Conservation (phyloP, 64 coral and sea anemone species). For the Acropora yongei region DNA sequence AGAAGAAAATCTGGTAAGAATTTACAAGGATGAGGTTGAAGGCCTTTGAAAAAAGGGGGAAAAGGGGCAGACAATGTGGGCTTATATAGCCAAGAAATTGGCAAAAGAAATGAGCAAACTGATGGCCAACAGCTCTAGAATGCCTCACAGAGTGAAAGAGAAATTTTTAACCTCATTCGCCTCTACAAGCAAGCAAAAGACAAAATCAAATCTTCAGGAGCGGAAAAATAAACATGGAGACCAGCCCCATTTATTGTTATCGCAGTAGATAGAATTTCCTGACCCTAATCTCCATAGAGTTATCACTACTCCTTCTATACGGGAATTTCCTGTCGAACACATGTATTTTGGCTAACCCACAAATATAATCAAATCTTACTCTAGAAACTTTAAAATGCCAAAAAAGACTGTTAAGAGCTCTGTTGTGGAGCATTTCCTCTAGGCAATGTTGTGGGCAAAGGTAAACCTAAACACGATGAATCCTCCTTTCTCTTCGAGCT, state of each 20-base stretch:
- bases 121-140: not conserved
- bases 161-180: not conserved
- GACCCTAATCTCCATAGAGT: constrained; percentile 41
- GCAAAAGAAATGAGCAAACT: not conserved
- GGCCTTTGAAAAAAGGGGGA: not conserved
- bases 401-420: not conserved
- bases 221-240: not conserved
- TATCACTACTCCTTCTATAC: constrained; percentile 57
- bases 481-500: not conserved
- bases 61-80: constrained; percentile 12
- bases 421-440: not conserved
- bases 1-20: too few species aligned
- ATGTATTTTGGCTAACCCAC: constrained; percentile 20
- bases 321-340: constrained; percentile 33
- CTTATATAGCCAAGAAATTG: not conserved
- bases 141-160: constrained; percentile 1
- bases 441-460: not conserved
- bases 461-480: not conserved
- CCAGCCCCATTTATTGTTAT: not conserved
- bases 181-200: constrained; percentile 1
- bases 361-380: too few species aligned
- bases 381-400: not conserved
- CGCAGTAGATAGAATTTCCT: constrained; percentile 7
- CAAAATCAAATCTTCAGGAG: not conserved
- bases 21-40: too few species aligned